These are phyloP conservation scores for Synanceia verrucosa DNA, from an alignment of 2,797 vertebrate genomes.

Conservation along the genomic window DNA sequence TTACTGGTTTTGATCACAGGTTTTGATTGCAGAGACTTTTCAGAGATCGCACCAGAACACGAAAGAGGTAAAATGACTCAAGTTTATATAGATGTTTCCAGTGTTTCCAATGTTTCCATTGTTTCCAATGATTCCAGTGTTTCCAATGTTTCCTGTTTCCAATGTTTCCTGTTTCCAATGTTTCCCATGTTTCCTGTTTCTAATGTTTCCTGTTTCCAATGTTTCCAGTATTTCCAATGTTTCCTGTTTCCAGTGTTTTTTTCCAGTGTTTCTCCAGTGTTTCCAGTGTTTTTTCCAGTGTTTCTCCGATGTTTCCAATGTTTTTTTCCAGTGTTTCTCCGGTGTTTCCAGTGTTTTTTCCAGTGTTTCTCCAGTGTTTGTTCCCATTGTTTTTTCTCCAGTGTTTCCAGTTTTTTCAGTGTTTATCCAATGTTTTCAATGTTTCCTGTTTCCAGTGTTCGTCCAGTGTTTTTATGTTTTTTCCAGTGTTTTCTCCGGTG, in stretches of 20 bases:
- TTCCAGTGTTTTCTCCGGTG: slow-evolving; percentile 75
- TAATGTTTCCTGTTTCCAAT: slow-evolving; percentile 11
- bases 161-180: slow-evolving; percentile 12
- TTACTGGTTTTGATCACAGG: slow-evolving; percentile 66
- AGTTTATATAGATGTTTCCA: neutral
- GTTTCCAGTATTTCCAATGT: slow-evolving; percentile 15
- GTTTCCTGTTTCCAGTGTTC: slow-evolving; percentile 71
- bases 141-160: neutral
- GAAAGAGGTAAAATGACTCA: slow-evolving; percentile 79
- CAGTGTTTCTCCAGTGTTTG: slow-evolving; percentile 12
- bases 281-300: slow-evolving; percentile 69
- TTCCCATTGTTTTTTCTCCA: no score
- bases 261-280: no score
- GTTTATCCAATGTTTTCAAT: no score
- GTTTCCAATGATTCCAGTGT: no score
- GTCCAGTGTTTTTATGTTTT: slow-evolving; percentile 10
- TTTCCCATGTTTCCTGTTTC: slow-evolving; percentile 3
- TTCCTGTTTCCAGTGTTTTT: slow-evolving; percentile 73
- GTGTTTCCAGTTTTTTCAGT: slow-evolving; percentile 15
- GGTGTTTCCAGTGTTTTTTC: no score
- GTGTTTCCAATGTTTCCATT: slow-evolving; percentile 15
- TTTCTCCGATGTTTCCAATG: slow-evolving; percentile 7
- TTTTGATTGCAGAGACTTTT: slow-evolving; percentile 88
- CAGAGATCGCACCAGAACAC: slow-evolving; percentile 85
- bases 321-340: slow-evolving; percentile 86